Evolutionary conservation across 1,140 invertebrate species (phyloP).

Genomic region (Macrobrachium nipponense): DNA sequence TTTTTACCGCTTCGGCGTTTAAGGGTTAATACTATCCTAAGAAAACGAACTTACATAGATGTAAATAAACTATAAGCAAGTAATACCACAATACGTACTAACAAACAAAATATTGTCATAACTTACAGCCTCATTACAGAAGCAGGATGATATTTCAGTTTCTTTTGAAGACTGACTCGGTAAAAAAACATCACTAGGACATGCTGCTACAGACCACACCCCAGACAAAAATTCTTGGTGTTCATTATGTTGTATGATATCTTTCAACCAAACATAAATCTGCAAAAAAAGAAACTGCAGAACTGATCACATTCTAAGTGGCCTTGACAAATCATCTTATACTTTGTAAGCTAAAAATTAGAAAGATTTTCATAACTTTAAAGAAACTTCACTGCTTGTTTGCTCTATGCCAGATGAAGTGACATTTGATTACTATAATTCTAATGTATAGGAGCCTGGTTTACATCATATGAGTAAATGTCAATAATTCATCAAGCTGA

Average conservation of each 20-base stretch:
- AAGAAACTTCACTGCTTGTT: no score
- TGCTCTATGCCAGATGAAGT: no score
- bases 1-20: no score
- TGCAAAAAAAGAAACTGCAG: background rate
- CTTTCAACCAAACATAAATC: background rate
- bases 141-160: slow-evolving; percentile 39
- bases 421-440: no score
- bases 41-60: no score
- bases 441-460: no score
- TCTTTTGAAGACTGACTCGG: slow-evolving; percentile 29
- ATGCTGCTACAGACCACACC: slow-evolving; percentile 31
- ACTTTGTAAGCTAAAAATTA: no score
- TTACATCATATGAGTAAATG: no score
- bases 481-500: no score
- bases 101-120: background rate
- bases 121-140: slow-evolving; percentile 34
- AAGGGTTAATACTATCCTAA: no score
- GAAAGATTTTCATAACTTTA: no score
- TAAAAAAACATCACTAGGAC: slow-evolving; percentile 21
- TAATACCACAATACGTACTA: background rate
- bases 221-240: slow-evolving; percentile 10
- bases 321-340: no score
- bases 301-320: background rate
- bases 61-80: background rate
- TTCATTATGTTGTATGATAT: background rate